A percentile compares a stretch with the other conserved stretches of the same genome.
These are phyloP conservation scores for Halcyon malimbica DNA, from an alignment of 2,113 vertebrate species.

Conservation along the genomic window DNA sequence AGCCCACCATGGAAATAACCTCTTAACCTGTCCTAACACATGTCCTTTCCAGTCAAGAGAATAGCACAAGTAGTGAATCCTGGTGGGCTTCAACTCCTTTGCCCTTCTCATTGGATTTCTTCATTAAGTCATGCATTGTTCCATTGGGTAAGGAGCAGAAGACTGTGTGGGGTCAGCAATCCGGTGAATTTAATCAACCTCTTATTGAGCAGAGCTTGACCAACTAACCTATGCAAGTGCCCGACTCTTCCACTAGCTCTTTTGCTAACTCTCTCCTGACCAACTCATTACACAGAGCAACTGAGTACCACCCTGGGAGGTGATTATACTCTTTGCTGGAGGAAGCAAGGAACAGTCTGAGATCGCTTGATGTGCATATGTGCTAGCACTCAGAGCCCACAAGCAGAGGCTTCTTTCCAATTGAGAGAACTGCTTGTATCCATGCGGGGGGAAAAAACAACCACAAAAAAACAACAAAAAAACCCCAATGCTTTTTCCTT, in stretches of 20 bases:
- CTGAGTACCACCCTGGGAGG: background rate
- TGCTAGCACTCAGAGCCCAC: background rate
- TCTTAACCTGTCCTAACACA: background rate
- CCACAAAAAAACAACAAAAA: too few species aligned
- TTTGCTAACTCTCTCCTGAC: background rate
- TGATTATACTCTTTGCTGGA: background rate
- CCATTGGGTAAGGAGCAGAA: background rate
- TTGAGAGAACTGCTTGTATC: background rate
- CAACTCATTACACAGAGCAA: constrained; percentile 16
- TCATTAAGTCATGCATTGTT: background rate
- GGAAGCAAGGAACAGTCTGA: background rate
- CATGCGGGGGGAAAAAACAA: background rate
- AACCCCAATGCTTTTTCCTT: background rate
- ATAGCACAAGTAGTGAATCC: background rate
- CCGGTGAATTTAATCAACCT: background rate
- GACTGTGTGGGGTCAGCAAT: background rate
- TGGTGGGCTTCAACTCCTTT: background rate
- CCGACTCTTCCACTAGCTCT: background rate
- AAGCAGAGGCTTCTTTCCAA: background rate
- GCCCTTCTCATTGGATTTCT: background rate
- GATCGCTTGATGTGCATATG: background rate
- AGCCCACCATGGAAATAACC: background rate
- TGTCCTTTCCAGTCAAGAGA: background rate
- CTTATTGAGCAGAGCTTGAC: background rate
- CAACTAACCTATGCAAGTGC: background rate